Conservation (phyloP, 2,888 invertebrate species). For the Latheticus oryzae region DNA sequence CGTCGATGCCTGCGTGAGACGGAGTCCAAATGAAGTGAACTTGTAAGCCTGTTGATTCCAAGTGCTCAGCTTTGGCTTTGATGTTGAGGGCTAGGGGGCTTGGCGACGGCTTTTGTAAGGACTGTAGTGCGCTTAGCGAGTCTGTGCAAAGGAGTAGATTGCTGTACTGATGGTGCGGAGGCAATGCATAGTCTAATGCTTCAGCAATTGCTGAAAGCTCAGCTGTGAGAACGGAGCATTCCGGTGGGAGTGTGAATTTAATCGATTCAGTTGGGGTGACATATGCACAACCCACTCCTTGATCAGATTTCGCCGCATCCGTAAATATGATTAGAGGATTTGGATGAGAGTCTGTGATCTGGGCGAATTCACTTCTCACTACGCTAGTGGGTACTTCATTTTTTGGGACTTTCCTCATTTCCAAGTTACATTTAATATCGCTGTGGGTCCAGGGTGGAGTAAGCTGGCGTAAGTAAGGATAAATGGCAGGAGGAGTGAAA, state of each 20-base stretch:
- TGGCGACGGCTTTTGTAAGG: background rate
- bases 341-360: background rate
- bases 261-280: conserved; percentile 4
- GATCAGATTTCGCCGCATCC: conserved; percentile 5
- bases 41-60: background rate
- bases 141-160: conserved; percentile 6
- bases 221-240: conserved; percentile 1
- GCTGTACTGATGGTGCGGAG: background rate
- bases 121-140: conserved; percentile 3
- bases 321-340: background rate
- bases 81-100: conserved; percentile 4
- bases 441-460: conserved; percentile 3
- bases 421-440: conserved; percentile 11
- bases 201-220: background rate
- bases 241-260: background rate
- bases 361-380: too few relatives aligned
- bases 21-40: conserved; percentile 12
- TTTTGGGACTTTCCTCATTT: too few relatives aligned
- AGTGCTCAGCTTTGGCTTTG: background rate
- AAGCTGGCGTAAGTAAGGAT: background rate
- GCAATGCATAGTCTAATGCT: conserved; percentile 3
- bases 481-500: background rate
- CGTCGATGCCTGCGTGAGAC: conserved; percentile 10
- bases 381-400: too few relatives aligned
- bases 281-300: conserved; percentile 9